phyloP scores from a whole-genome alignment of 2,797 vertebrate genomes.

The Lycodopsis pacificus region DNA sequence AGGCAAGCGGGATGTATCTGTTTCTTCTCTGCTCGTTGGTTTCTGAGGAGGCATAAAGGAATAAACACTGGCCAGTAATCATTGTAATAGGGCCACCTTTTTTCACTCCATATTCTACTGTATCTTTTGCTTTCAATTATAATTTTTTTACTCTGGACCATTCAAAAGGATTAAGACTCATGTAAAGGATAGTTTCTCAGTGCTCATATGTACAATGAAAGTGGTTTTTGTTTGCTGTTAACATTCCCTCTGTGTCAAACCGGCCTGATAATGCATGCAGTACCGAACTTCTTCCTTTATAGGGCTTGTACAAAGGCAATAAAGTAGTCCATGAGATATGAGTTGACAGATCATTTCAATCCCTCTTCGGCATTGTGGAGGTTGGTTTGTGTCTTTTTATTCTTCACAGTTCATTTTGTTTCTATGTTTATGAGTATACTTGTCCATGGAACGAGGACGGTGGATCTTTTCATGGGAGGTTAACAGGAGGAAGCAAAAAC shows the following conservation, averaged over 20 bases:
- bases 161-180: neutral
- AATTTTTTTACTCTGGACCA: neutral
- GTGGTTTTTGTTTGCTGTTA: neutral
- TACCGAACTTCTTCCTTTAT: neutral
- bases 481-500: neutral
- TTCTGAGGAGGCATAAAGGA: slow-evolving; percentile 2
- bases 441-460: neutral
- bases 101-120: neutral
- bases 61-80: neutral
- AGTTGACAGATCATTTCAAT: neutral
- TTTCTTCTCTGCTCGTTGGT: slow-evolving; percentile 15
- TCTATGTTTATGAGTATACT: neutral
- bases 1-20: slow-evolving; percentile 14
- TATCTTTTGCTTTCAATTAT: neutral
- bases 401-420: neutral
- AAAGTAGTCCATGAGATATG: no score
- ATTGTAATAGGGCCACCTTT: neutral
- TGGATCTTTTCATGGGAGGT: neutral
- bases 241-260: neutral
- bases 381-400: neutral
- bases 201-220: neutral
- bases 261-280: neutral
- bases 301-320: no score
- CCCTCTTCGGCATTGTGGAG: neutral
- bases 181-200: neutral